phyloP scores from a whole-genome alignment of 2,797 vertebrate genomes.

The Cephalopachus bancanus region DNA sequence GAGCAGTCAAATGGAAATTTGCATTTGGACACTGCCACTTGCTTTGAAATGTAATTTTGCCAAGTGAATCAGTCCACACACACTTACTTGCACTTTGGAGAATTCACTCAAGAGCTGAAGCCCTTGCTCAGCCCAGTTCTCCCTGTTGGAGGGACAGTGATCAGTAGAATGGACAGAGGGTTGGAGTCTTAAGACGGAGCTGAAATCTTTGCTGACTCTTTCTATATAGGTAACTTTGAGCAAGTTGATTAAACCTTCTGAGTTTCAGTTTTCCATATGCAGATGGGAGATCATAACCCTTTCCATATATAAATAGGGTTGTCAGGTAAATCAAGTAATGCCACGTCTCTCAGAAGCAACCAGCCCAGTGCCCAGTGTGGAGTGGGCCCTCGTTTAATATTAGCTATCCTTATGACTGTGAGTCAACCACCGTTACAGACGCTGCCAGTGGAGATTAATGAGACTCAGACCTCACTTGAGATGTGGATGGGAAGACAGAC shows the following conservation, averaged over 20 bases:
- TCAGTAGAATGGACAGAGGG: background rate
- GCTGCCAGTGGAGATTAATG: background rate
- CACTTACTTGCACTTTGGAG: background rate
- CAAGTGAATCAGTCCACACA: background rate
- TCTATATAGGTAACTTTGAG: background rate
- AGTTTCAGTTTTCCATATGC: background rate
- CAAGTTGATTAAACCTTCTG: background rate
- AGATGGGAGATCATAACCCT: background rate
- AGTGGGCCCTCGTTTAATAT: background rate
- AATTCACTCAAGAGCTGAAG: background rate
- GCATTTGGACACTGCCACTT: background rate
- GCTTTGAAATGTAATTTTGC: conserved; percentile 5
- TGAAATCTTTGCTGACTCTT: background rate
- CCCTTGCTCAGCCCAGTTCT: background rate
- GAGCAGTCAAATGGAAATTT: background rate
- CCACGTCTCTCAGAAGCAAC: background rate
- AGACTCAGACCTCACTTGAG: background rate
- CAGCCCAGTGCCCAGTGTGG: too few species aligned
- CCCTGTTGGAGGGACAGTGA: background rate
- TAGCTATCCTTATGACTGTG: background rate
- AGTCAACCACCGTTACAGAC: background rate
- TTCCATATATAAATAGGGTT: background rate
- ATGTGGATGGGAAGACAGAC: background rate
- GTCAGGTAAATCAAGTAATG: background rate
- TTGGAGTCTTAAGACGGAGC: background rate